Conservation (phyloP, 2,113 vertebrate species). For the Cryptoleucopteryx plumbea region DNA sequence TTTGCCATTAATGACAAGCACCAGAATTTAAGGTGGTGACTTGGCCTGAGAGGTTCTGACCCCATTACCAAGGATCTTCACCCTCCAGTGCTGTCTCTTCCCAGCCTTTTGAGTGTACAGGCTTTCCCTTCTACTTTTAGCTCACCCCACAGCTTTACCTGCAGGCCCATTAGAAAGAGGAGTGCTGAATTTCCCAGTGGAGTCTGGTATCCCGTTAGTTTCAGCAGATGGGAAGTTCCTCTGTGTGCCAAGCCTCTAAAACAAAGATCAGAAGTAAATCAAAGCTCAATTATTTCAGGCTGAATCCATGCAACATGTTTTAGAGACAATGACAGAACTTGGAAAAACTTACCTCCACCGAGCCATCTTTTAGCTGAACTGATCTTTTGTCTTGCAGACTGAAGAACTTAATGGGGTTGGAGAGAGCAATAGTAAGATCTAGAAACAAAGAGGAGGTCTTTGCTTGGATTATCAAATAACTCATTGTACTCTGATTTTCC, state of each 20-base stretch:
- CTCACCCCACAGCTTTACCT: constrained; percentile 50
- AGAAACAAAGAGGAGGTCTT: background rate
- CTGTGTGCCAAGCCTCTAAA: constrained; percentile 54
- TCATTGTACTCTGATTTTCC: background rate
- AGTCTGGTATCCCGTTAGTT: constrained; percentile 28
- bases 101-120: background rate
- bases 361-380: constrained; percentile 53
- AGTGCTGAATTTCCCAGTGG: background rate
- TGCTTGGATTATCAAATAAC: background rate
- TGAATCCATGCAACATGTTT: background rate
- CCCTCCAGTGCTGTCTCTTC: background rate
- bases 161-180: constrained; percentile 40
- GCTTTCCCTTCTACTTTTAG: background rate
- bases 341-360: constrained; percentile 53
- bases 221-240: background rate
- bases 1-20: background rate
- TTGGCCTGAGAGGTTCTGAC: background rate
- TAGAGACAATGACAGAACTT: background rate
- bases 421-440: constrained; percentile 77
- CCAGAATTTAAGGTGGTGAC: background rate
- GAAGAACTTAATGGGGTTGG: constrained; percentile 82
- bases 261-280: background rate
- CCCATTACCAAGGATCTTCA: background rate
- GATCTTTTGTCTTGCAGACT: constrained; percentile 68
- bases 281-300: background rate